phyloP scores from a whole-genome alignment of 2,888 invertebrate genomes.

The Diadegma fenestrale region DNA sequence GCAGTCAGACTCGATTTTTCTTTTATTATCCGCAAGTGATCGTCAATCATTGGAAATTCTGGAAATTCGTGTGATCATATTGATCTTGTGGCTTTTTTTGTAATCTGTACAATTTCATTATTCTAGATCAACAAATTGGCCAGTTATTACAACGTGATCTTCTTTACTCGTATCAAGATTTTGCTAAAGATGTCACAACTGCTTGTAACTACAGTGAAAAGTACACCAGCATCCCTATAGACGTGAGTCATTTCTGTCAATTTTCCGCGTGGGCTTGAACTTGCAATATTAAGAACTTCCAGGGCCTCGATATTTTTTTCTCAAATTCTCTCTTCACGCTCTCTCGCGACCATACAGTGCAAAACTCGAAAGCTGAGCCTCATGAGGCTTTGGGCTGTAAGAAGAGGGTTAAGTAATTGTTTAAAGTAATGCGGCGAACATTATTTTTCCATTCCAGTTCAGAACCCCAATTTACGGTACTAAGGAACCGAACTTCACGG shows the following conservation, averaged over 20 bases:
- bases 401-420: neutral
- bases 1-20: too few relatives aligned
- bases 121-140: conserved; percentile 95
- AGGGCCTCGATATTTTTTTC: too few relatives aligned
- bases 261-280: too few relatives aligned
- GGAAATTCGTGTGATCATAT: too few relatives aligned
- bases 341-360: too few relatives aligned
- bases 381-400: too few relatives aligned
- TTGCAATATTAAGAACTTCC: too few relatives aligned
- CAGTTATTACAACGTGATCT: conserved; percentile 91
- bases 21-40: too few relatives aligned
- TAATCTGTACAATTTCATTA: conserved; percentile 24
- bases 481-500: conserved; percentile 93
- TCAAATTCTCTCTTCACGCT: too few relatives aligned
- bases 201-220: conserved; percentile 89
- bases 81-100: too few relatives aligned
- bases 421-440: neutral
- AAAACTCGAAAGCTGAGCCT: too few relatives aligned
- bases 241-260: conserved; percentile 84
- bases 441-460: conserved; percentile 85
- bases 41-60: too few relatives aligned
- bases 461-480: conserved; percentile 91
- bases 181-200: conserved; percentile 88
- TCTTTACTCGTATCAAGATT: conserved; percentile 90
- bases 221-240: conserved; percentile 87